Evolutionary conservation across 2,797 vertebrate genomes (phyloP).

Genomic region (Kryptopterus vitreolus): DNA sequence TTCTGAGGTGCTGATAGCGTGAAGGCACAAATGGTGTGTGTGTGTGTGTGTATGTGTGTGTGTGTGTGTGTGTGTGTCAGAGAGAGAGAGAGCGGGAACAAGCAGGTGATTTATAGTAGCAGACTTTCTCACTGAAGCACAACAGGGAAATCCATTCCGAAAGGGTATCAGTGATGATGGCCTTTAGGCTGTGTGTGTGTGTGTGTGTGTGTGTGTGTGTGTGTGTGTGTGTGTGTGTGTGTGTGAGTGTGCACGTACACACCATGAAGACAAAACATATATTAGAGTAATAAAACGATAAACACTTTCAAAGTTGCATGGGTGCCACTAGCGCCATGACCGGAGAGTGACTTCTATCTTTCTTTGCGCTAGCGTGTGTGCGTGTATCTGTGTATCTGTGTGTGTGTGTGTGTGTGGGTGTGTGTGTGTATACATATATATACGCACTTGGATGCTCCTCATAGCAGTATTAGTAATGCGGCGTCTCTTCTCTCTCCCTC

Average conservation of each 20-base stretch:
- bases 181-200: conserved; percentile 59
- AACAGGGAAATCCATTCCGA: conserved; percentile 79
- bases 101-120: conserved; percentile 85
- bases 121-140: conserved; percentile 74
- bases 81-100: conserved; percentile 61
- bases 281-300: conserved; percentile 53
- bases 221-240: background rate
- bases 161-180: conserved; percentile 75
- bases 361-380: conserved; percentile 67
- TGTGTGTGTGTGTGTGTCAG: too few relatives aligned
- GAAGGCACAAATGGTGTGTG: conserved; percentile 28
- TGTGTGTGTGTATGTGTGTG: too few relatives aligned
- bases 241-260: too few relatives aligned
- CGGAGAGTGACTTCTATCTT: conserved; percentile 17
- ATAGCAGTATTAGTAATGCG: conserved; percentile 45
- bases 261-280: conserved; percentile 43
- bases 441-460: conserved; percentile 50
- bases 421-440: conserved; percentile 44
- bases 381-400: conserved; percentile 67
- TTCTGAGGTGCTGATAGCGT: conserved; percentile 41
- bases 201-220: conserved; percentile 36
- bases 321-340: conserved; percentile 41
- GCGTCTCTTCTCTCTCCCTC: conserved; percentile 46
- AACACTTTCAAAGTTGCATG: conserved; percentile 47
- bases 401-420: conserved; percentile 55